A percentile compares a stretch with the other conserved stretches of the same genome.
These are phyloP conservation scores for Ctenomys sociabilis DNA, from an alignment of 2,113 vertebrate genomes.

Conservation along the genomic window DNA sequence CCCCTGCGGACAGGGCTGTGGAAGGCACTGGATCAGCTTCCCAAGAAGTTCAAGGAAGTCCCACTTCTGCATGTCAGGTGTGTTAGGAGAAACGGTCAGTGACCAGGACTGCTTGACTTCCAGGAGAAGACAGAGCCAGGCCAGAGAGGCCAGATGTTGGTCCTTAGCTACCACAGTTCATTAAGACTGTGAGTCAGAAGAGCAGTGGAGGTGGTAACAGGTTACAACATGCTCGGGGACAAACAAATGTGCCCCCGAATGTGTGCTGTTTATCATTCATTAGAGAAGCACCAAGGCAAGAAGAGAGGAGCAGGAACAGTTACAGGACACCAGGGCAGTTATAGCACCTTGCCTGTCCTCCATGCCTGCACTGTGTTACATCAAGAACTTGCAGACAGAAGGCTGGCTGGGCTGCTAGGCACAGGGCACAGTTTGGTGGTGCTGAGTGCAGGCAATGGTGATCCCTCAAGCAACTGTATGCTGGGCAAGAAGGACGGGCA, in stretches of 20 bases:
- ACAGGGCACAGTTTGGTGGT: neutral
- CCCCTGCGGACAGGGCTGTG: neutral
- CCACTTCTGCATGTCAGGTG: neutral
- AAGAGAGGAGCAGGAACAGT: neutral
- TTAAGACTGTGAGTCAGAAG: neutral
- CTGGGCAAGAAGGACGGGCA: neutral
- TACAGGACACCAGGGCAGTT: neutral
- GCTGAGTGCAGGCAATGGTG: neutral
- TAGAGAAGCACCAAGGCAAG: neutral
- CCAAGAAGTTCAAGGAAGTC: neutral
- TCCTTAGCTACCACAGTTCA: neutral
- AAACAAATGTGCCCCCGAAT: neutral
- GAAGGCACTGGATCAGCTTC: neutral
- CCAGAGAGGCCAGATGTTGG: neutral
- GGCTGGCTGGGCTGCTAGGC: neutral
- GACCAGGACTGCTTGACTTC: neutral
- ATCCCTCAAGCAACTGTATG: neutral
- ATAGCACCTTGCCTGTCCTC: neutral
- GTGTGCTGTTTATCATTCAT: neutral
- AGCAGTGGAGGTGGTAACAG: neutral
- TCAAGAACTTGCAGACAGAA: neutral
- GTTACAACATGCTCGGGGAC: neutral
- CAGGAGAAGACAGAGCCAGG: neutral
- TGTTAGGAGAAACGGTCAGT: neutral
- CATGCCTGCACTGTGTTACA: neutral